Percentiles rank a stretch among this genome's conserved stretches.
Evolutionary conservation across 2,888 invertebrate genomes (phyloP).

Genomic region (Selenia dentaria): DNA sequence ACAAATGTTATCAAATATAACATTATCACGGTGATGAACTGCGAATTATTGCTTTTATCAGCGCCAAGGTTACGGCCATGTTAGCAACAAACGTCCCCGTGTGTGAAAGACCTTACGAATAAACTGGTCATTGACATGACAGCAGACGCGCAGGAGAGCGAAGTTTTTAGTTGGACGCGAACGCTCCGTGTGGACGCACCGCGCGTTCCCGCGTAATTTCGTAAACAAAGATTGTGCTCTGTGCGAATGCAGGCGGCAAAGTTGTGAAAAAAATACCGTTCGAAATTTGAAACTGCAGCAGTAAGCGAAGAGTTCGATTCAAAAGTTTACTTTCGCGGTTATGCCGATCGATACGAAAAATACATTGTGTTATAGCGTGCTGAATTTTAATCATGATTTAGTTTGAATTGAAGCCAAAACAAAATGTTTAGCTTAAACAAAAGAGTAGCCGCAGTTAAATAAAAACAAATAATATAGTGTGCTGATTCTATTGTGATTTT

Average conservation of each 20-base stretch:
- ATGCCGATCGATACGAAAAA: no score
- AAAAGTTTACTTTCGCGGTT: no score
- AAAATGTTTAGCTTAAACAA: no score
- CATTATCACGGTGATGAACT: slow-evolving; percentile 15
- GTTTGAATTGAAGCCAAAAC: no score
- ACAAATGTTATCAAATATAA: no score
- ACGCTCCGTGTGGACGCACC: slow-evolving; percentile 35
- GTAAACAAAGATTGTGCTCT: slow-evolving; percentile 46
- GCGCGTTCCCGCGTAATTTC: slow-evolving; percentile 31
- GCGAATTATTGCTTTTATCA: slow-evolving; percentile 9
- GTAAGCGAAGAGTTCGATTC: not conserved
- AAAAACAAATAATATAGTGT: no score
- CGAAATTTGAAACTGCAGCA: slow-evolving; percentile 8
- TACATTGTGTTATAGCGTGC: no score
- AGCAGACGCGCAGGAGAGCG: slow-evolving; percentile 40
- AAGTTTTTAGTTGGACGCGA: slow-evolving; percentile 18
- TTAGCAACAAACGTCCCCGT: slow-evolving; percentile 14
- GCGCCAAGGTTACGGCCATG: slow-evolving; percentile 11
- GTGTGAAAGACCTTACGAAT: slow-evolving; percentile 27
- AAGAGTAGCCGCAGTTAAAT: no score
- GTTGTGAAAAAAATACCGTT: slow-evolving; percentile 16
- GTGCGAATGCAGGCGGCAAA: slow-evolving; percentile 11
- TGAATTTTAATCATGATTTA: no score
- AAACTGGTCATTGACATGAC: slow-evolving; percentile 33
- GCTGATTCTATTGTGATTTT: no score